These are phyloP conservation scores for Drosophila melanogaster DNA, from an alignment of 1,140 invertebrate genomes.

Conservation along the genomic window DNA sequence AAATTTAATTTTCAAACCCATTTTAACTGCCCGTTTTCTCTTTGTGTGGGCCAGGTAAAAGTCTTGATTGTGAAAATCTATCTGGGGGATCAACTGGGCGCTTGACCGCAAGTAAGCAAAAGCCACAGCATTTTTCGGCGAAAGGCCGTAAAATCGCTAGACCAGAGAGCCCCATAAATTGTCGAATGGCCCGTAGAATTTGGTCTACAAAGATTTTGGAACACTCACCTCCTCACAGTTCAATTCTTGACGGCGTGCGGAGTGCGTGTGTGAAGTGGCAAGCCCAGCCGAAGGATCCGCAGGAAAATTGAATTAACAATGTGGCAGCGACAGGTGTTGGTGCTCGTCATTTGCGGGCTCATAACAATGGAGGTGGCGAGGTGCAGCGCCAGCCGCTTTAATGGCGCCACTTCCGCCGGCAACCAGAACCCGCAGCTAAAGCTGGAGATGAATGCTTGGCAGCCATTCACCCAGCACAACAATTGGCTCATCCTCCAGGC, in stretches of 20 bases:
- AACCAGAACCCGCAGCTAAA: conserved; percentile 45
- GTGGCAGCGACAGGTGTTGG: conserved; percentile 59
- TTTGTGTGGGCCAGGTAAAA: conserved; percentile 39
- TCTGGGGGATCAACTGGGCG: conserved; percentile 28
- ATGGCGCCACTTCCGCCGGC: conserved; percentile 63
- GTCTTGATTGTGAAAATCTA: conserved; percentile 39
- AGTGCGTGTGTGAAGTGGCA: conserved; percentile 47
- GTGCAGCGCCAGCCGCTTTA: conserved; percentile 52
- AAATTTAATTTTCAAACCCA: background rate
- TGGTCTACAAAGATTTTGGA: conserved; percentile 50
- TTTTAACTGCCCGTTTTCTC: background rate
- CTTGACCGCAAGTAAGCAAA: conserved; percentile 43
- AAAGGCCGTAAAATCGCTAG: conserved; percentile 75
- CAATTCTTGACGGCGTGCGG: conserved; percentile 63
- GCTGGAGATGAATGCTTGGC: conserved; percentile 66
- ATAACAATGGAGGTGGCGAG: conserved; percentile 29
- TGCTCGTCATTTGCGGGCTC: conserved; percentile 48
- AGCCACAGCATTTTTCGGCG: conserved; percentile 65
- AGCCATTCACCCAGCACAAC: conserved; percentile 65
- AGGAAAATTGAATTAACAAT: conserved; percentile 18
- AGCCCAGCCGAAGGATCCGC: conserved; percentile 14
- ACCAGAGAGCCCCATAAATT: conserved; percentile 74
- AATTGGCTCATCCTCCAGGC: conserved; percentile 78
- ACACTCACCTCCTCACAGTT: conserved; percentile 44
- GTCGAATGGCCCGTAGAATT: conserved; percentile 62